phyloP scores from a whole-genome alignment of 2,113 vertebrate species.

The Ictalurus furcatus region DNA sequence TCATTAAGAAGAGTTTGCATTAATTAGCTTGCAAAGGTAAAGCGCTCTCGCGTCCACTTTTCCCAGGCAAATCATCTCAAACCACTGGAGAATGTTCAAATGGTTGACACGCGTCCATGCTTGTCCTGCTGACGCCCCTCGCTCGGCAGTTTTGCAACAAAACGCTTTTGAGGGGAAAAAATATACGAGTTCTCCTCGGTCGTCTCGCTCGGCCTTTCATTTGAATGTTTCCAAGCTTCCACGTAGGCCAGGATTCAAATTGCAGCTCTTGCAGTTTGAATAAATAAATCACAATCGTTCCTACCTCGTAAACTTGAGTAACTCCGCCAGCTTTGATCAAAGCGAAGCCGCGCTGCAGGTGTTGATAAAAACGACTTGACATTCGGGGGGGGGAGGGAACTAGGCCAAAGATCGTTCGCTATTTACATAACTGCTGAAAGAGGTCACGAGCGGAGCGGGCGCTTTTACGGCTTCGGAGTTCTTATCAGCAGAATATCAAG shows the following conservation, averaged over 20 bases:
- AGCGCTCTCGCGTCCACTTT: background rate
- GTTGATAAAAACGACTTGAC: background rate
- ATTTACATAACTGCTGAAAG: slow-evolving; percentile 35
- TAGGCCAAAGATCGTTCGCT: slow-evolving; percentile 30
- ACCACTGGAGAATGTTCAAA: background rate
- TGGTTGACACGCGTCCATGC: background rate
- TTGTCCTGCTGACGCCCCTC: background rate
- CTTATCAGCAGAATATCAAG: slow-evolving; percentile 23
- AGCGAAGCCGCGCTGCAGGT: background rate
- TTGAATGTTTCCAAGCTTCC: background rate
- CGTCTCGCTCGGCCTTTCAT: background rate
- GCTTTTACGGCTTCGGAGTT: slow-evolving; percentile 42
- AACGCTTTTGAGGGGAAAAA: background rate
- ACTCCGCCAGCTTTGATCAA: background rate
- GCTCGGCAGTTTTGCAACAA: background rate
- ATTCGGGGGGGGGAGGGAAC: background rate
- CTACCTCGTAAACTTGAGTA: background rate
- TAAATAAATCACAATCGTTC: background rate
- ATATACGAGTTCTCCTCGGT: background rate
- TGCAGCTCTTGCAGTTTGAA: background rate
- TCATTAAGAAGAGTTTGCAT: background rate
- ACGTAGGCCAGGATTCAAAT: background rate
- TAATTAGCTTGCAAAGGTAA: background rate
- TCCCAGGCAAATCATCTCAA: background rate
- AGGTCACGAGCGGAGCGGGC: background rate